Conservation (phyloP, 2,797 vertebrate genomes). For the Harpagifer antarcticus region DNA sequence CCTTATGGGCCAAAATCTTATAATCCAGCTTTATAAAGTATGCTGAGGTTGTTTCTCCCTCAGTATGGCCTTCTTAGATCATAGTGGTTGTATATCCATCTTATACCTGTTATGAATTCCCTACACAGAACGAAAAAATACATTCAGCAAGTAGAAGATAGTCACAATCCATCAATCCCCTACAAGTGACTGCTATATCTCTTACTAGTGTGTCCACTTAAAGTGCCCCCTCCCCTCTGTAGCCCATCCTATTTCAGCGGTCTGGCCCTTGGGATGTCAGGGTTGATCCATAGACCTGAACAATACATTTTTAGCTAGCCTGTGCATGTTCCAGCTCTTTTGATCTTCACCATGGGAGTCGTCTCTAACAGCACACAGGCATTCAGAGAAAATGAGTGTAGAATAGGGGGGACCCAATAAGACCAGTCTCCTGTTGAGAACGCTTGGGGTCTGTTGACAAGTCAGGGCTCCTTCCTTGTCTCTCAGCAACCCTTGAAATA, state of each 20-base stretch:
- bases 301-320: constrained; percentile 42
- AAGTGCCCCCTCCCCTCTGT: constrained; percentile 17
- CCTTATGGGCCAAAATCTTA: not conserved
- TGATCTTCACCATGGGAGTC: constrained; percentile 60
- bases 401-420: constrained; percentile 58
- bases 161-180: constrained; percentile 26
- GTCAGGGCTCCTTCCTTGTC: constrained; percentile 51
- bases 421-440: constrained; percentile 51
- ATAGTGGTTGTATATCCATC: not conserved
- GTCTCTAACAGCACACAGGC: constrained; percentile 53
- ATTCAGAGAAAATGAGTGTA: constrained; percentile 68
- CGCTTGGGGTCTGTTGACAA: constrained; percentile 49
- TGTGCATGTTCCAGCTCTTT: constrained; percentile 55
- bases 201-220: constrained; percentile 31
- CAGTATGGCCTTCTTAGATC: not conserved
- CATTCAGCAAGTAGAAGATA: constrained; percentile 24
- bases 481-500: constrained; percentile 74
- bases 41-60: constrained; percentile 4
- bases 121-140: constrained; percentile 29
- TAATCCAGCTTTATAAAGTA: not conserved
- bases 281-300: constrained; percentile 56
- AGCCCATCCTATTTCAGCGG: constrained; percentile 42
- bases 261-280: constrained; percentile 42
- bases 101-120: constrained; percentile 22
- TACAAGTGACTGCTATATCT: constrained; percentile 27